A percentile compares a stretch with the other conserved stretches of the same genome.
phyloP scores from a whole-genome alignment of 2,797 vertebrate species.

The Etheostoma perlongum region DNA sequence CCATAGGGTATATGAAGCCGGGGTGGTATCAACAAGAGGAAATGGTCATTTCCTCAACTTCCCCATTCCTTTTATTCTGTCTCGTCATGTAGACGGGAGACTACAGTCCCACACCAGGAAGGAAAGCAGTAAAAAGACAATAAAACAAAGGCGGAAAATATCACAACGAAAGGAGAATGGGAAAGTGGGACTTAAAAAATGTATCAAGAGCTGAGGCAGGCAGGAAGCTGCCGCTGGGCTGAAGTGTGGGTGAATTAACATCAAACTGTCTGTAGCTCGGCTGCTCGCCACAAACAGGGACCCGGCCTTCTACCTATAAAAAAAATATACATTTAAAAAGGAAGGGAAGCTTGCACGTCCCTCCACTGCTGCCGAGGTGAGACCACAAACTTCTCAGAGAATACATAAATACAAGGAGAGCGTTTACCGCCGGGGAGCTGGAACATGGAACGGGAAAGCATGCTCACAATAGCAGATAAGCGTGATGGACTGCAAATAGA shows the following conservation, averaged over 20 bases:
- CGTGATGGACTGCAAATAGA: constrained; percentile 30
- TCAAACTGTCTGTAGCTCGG: constrained; percentile 60
- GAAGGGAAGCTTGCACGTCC: constrained; percentile 28
- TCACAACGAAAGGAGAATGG: constrained; percentile 22
- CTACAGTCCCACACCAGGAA: constrained; percentile 70
- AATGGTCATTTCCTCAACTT: constrained; percentile 78
- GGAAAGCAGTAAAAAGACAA: constrained; percentile 39
- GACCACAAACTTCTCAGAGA: constrained; percentile 44
- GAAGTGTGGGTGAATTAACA: constrained; percentile 73
- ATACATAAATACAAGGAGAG: constrained; percentile 17
- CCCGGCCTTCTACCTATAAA: constrained; percentile 43
- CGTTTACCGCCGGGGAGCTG: constrained; percentile 7
- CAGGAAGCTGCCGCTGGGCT: constrained; percentile 69
- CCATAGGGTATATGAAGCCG: constrained; percentile 21
- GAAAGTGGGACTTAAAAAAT: constrained; percentile 54
- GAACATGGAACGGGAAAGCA: neutral
- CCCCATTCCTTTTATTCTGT: constrained; percentile 86
- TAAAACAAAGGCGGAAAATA: constrained; percentile 28
- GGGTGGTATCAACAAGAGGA: constrained; percentile 37
- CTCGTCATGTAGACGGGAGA: constrained; percentile 76
- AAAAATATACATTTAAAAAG: constrained; percentile 56
- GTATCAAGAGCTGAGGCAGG: constrained; percentile 60
- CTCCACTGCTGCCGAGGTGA: constrained; percentile 17
- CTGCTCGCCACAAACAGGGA: constrained; percentile 58
- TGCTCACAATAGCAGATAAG: constrained; percentile 11